Evolutionary conservation across 2,888 invertebrate genomes (phyloP), one percentile per base, ranked within the genome.

Genomic region (Atherix ibis): DNA sequence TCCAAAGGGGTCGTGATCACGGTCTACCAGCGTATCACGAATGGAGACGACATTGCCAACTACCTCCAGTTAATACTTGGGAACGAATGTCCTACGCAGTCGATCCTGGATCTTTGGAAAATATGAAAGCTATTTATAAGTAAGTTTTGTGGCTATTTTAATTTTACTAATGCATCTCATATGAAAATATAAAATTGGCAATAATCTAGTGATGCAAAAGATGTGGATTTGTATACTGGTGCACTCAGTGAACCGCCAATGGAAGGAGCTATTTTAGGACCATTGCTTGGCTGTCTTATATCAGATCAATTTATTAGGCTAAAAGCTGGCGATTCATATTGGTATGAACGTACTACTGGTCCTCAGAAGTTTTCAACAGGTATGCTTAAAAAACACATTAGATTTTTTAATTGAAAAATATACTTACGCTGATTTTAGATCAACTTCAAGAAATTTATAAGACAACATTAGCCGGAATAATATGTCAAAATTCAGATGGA

Each of bases 151-250:
- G 6, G 6, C 22, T 22, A 8, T 22, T 6, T 22, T 22, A 22
- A 10, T 22, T 22, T 22, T 8, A 22, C 22, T 8, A 22, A 22
- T 8, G 6, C 10, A 22, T 22, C 10, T 22, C 22, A 22, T 6
- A 22, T 6, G 10, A 22, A 22, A 22, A 10, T 22, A 8, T 22
- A 8, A 22, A 8, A 10, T 22, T 22, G 22, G 10, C 22, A 6
- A 22, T 8, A 22, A 22, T 14, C 35, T 44, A 73, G 73, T 15
- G 56, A 66, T 18, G 79, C 88, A 0, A 76, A 83, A 4, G 89
- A 92, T 55, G 73, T 92, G 18, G 92, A 92, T 56, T 56, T 91
- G 18, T 92, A 88, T 58, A 80, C 85, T 2, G 92, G 89, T 0
- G 83, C 83, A 0, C 53, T 91, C 25, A 81, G 87, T 10, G 92